Evolutionary conservation across 2,797 vertebrate genomes (phyloP), one percentile per base, ranked within the genome.

Genomic region (Hybognathus amarus): DNA sequence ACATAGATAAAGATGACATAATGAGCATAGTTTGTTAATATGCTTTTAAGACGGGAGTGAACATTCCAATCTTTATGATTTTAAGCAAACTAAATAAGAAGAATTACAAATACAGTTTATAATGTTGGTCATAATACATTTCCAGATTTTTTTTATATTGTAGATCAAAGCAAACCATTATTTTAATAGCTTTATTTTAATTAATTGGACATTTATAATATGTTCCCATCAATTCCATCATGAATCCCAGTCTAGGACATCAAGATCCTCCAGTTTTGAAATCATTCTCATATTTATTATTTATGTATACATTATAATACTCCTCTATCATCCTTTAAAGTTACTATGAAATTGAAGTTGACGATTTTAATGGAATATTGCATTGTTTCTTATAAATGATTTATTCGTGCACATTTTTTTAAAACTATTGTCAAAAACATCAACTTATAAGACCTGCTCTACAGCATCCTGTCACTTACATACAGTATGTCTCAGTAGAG

Each of bases 11-110:
- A 52, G 42, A 79, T 66, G 12, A 33, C 4, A 52, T 79, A 42
- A 79, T 56, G 47, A 54, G 63, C 45, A 68, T 38, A 54, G 20
- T 47, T 10, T 67, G 77, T 50, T 52, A 79, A 67, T 67, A 79
- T 79, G 63, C 15, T 17, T 67, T 79, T 50, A 79, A 66, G 18
- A 50, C 22, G 0, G 10, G 2, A 52, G 77, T 50, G 30, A 67
- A n/a, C 64, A 38, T 54, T 79, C 30, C 22, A 54, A 40, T 10
- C 8, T 52, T 54, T 40, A 36, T 67, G 20, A 42, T 1, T 38
- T 20, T 22, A 63, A 30, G n/a, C 59, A 45, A 77, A 61, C 17
- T 38, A 56, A 18, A 71, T 11, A 47, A 27, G 15, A 45, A 20
- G 3, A 45, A 6, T 24, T 13, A 77, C 36, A 40, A 56, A 74